These are phyloP conservation scores for Kuschelorhynchus macadamiae DNA, from an alignment of 2,888 invertebrate genomes.

Conservation along the genomic window DNA sequence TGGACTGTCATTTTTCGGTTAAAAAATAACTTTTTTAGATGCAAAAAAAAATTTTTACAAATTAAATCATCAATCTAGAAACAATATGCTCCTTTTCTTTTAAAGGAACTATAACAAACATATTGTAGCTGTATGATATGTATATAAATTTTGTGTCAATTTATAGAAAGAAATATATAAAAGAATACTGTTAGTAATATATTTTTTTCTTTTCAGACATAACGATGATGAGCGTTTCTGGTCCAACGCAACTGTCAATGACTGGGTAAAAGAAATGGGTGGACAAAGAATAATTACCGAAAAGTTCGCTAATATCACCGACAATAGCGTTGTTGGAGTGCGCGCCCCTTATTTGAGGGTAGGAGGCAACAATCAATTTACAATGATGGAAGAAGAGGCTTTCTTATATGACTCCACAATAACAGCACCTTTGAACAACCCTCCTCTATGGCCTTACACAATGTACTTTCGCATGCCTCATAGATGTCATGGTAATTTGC, in stretches of 20 bases:
- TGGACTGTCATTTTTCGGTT: too few species aligned
- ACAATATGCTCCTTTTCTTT: too few species aligned
- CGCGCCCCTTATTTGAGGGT: slow-evolving; percentile 92
- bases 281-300: slow-evolving; percentile 93
- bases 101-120: too few species aligned
- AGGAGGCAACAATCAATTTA: slow-evolving; percentile 96
- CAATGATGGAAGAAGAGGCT: slow-evolving; percentile 97
- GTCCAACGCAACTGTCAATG: slow-evolving; percentile 92
- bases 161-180: too few species aligned
- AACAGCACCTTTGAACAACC: slow-evolving; percentile 90
- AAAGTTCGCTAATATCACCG: slow-evolving; percentile 90
- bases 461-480: slow-evolving; percentile 98
- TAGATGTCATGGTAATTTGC: slow-evolving; percentile 92
- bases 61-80: too few species aligned
- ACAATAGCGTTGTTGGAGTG: slow-evolving; percentile 92
- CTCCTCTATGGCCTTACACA: slow-evolving; percentile 97
- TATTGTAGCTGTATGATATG: too few species aligned
- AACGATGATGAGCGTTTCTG: slow-evolving; percentile 93
- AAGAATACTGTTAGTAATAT: too few species aligned
- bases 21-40: too few species aligned
- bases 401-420: slow-evolving; percentile 97
- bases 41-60: too few species aligned
- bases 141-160: too few species aligned
- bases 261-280: slow-evolving; percentile 96
- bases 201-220: slow-evolving; percentile 74